Evolutionary conservation across 2,888 invertebrate species (phyloP), one percentile per base, ranked within the genome.

Genomic region (Isoperla grammatica): DNA sequence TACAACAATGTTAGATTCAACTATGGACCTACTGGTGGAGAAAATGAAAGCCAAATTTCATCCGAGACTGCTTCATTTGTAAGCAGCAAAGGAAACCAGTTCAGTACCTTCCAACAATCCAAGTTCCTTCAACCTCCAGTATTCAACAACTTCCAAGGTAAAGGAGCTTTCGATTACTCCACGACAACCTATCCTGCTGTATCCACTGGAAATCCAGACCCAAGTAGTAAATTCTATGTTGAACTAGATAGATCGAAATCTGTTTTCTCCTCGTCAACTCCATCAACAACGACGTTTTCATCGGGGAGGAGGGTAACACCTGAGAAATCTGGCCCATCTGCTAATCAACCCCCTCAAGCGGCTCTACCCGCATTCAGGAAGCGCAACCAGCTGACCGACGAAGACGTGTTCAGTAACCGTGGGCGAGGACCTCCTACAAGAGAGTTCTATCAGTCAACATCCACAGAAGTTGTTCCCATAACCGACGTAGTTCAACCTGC

Each of bases 51-150:
- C 69, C 88, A 88, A 71, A 80, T 85, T 1, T 81, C 85, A 0
- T 88, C 90, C 8, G 90, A 90, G 73, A 84, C 86, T 6, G 86
- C 87, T 0, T 88, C 90, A 0, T 90, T 90, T 69, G 83, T 82
- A 1, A 80, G 82, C 40, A 79, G 74, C 63, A 72, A 73, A 15
- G 70, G 71, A 13, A 72, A 71, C 64, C 57, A 63, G 29, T 55
- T 59, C n/a, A 11, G n/a, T 2, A 17, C 19, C 1, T n/a, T 20
- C 13, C 15, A 58, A 6, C 56, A 53, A 23, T 42, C 46, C 19
- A 40, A 42, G 53, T 59, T 43, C 35, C 12, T 40, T 9, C 53
- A 50, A 53, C 59, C 37, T 4, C 6, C 8, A 15, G 15, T 22
- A 17, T 15, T 37, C 11, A 22, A 37, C 37, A 9, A 53, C 9